Evolutionary conservation across 2,113 vertebrate species (phyloP).

Genomic region (Centropristis striata): DNA sequence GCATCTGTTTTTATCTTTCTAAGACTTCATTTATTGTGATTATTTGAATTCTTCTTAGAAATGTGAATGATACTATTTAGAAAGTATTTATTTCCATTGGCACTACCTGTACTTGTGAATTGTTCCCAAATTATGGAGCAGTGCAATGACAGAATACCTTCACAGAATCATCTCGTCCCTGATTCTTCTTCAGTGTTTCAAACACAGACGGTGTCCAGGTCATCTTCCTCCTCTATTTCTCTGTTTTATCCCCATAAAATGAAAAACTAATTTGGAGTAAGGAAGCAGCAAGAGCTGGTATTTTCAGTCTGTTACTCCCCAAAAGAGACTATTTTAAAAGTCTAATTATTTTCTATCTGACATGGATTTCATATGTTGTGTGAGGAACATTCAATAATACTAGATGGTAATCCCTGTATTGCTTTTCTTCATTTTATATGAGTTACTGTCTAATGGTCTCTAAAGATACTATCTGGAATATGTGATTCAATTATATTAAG

Average conservation of each 20-base stretch:
- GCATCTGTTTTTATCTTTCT: too few species aligned
- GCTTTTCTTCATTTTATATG: background rate
- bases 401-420: conserved; percentile 10
- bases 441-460: conserved; percentile 3
- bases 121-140: too few species aligned
- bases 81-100: too few species aligned
- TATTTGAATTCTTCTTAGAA: background rate
- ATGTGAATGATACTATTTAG: too few species aligned
- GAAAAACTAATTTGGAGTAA: background rate
- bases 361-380: background rate
- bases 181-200: background rate
- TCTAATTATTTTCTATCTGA: background rate
- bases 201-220: background rate
- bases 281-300: background rate
- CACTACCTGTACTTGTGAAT: too few species aligned
- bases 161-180: too few species aligned
- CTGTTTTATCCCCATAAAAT: background rate
- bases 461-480: conserved; percentile 18
- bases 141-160: background rate
- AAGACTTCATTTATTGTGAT: too few species aligned
- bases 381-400: background rate
- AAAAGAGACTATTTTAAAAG: background rate
- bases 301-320: background rate
- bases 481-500: conserved; percentile 14
- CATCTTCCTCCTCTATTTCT: too few species aligned